Evolutionary conservation across 1,140 invertebrate genomes (phyloP).

Genomic region (Leptinotarsa lineolata): DNA sequence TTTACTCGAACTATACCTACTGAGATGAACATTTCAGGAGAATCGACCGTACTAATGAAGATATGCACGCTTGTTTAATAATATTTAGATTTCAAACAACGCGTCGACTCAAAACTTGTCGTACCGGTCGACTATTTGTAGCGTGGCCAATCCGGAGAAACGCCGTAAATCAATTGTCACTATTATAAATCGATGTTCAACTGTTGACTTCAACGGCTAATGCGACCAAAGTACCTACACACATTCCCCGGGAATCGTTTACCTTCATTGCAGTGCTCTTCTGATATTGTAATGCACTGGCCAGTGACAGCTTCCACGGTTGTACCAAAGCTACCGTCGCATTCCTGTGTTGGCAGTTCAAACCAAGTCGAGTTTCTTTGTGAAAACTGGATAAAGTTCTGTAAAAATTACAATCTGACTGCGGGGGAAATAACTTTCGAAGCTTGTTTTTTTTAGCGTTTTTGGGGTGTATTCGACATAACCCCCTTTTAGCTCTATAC

Average conservation of each 20-base stretch:
- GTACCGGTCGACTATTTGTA: constrained; percentile 19
- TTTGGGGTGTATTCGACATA: no score
- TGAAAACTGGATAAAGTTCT: no score
- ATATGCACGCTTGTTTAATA: constrained; percentile 7
- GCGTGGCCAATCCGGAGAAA: constrained; percentile 46
- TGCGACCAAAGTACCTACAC: constrained; percentile 54
- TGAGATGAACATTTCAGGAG: background rate
- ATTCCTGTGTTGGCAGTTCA: background rate
- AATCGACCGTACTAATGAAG: background rate
- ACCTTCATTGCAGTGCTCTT: constrained; percentile 34
- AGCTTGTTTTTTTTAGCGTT: no score
- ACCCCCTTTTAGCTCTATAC: no score
- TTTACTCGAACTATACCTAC: no score
- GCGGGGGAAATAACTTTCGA: no score
- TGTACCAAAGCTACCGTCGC: background rate
- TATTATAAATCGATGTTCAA: constrained; percentile 57
- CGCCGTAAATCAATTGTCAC: constrained; percentile 57
- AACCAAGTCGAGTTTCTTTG: no score
- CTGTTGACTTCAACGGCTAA: constrained; percentile 52
- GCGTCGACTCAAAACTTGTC: constrained; percentile 8
- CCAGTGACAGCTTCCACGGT: background rate
- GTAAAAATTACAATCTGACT: no score
- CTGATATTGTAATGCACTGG: constrained; percentile 16
- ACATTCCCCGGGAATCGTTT: constrained; percentile 54
- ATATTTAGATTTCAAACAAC: constrained; percentile 23